These are phyloP conservation scores for Argyrosomus regius DNA, from an alignment of 2,797 vertebrate species.

Conservation along the genomic window DNA sequence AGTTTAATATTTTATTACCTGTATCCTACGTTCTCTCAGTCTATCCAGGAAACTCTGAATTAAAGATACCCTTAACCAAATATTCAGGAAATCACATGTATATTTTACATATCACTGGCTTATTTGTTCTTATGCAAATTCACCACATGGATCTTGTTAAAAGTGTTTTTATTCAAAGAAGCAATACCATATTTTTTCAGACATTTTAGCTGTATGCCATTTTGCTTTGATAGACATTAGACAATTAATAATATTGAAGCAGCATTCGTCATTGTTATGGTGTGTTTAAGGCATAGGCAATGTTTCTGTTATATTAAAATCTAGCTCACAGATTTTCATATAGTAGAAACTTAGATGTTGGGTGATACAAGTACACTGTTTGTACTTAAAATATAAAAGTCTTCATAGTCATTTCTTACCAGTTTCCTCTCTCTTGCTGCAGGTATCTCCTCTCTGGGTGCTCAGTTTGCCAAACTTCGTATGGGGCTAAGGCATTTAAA, in stretches of 20 bases:
- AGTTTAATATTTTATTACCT: conserved; percentile 63
- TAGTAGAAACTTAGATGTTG: neutral
- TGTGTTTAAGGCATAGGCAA: no score
- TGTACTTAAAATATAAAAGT: neutral
- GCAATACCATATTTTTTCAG: neutral
- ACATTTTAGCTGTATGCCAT: neutral
- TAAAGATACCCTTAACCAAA: conserved; percentile 59
- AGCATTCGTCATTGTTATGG: no score
- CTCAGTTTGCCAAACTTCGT: conserved; percentile 95
- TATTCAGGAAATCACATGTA: conserved; percentile 9
- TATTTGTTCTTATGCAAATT: conserved; percentile 44
- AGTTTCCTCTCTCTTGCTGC: conserved; percentile 29
- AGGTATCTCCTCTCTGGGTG: conserved; percentile 93
- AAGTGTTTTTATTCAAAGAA: neutral
- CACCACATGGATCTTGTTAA: neutral
- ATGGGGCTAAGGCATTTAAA: conserved; percentile 95
- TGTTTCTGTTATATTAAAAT: no score
- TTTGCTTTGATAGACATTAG: neutral
- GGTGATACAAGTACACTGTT: neutral
- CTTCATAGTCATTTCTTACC: neutral
- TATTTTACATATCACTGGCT: conserved; percentile 19
- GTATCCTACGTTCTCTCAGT: conserved; percentile 25
- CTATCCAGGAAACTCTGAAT: conserved; percentile 61
- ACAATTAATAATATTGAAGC: no score
- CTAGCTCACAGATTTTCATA: neutral